Evolutionary conservation across 2,888 invertebrate genomes (phyloP), one percentile per base, ranked within the genome.

Genomic region (Petrolisthes cinctipes): DNA sequence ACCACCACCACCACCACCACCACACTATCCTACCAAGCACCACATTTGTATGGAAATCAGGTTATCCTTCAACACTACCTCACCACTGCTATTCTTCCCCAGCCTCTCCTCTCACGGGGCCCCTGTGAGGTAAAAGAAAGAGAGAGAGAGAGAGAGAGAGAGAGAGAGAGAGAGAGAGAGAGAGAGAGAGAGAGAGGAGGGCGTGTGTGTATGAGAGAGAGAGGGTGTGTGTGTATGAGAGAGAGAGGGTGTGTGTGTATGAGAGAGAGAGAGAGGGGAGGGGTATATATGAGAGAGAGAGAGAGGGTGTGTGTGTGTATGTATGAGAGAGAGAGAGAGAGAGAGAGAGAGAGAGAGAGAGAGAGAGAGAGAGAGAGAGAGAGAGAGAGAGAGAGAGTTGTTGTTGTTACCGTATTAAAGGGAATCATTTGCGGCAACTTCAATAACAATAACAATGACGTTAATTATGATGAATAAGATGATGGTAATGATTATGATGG

Each of bases 41-140:
- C 79, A 78, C 84, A 85, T 85, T 79, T 85, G 75, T 85, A 85
- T 85, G 84, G 71, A 78, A 85, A 85, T 85, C 57, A 85, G 79
- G 84, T 85, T 85, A 85, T 85, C 79, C 78, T 79, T 79, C 84
- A 85, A 78, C 84, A 85, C 75, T 78, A 85, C 79, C 53, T 85
- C 84, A 56, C 68, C 61, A 79, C 37, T 78, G 84, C 75, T 85
- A 85, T 78, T 85, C 84, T 83, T 83, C 82, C 66, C 76, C 53
- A n/a, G 61, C 61, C 61, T 11, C 61, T 17, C 9, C 61, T 61
- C 61, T 9, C 61, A 17, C 61, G 17, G 7, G 11, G 9, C 61
- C 61, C 9, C 61, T 37, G 37, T 37, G 37, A 37, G 37, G 37
- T 37, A 37, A 37, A 37, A 37, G 61, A 61, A 3, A 61, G 61